phyloP scores from a whole-genome alignment of 1,140 invertebrate species.

The Telenomus remus region DNA sequence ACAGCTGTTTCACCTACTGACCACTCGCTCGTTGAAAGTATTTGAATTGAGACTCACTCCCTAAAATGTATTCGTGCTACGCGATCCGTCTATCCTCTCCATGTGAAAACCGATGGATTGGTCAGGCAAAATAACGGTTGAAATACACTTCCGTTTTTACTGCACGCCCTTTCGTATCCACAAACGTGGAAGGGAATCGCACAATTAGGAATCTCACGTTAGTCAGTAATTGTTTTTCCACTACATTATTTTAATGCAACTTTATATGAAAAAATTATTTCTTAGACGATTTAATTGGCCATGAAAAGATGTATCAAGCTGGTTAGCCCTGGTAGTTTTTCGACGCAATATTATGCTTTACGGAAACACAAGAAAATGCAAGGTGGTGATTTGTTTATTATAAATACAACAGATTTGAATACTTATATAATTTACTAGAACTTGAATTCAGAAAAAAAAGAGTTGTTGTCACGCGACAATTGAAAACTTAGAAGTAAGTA shows the following conservation, averaged over 20 bases:
- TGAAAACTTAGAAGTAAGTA: constrained; percentile 26
- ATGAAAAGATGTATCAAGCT: constrained; percentile 2
- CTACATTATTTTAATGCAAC: constrained; percentile 5
- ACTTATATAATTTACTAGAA: too few relatives aligned
- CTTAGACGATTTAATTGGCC: neutral
- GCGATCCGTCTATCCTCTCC: constrained; percentile 57
- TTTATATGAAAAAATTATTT: neutral
- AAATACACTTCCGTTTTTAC: constrained; percentile 65
- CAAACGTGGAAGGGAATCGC: constrained; percentile 47
- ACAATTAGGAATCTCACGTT: constrained; percentile 46
- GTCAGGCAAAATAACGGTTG: constrained; percentile 63
- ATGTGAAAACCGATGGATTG: constrained; percentile 42
- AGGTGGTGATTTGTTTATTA: too few relatives aligned
- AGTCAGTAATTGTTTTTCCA: constrained; percentile 9
- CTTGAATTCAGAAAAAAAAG: too few relatives aligned
- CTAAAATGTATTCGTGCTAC: constrained; percentile 62
- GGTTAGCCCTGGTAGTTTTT: too few relatives aligned
- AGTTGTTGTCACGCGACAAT: constrained; percentile 10
- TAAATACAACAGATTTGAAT: too few relatives aligned
- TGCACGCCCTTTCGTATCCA: constrained; percentile 59
- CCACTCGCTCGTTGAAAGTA: constrained; percentile 62
- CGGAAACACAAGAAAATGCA: too few relatives aligned
- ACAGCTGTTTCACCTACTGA: constrained; percentile 70
- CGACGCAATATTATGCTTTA: constrained; percentile 11
- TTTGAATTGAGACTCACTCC: constrained; percentile 63